Evolutionary conservation across 2,797 vertebrate genomes (phyloP).

Genomic region (Pagetopsis macropterus): DNA sequence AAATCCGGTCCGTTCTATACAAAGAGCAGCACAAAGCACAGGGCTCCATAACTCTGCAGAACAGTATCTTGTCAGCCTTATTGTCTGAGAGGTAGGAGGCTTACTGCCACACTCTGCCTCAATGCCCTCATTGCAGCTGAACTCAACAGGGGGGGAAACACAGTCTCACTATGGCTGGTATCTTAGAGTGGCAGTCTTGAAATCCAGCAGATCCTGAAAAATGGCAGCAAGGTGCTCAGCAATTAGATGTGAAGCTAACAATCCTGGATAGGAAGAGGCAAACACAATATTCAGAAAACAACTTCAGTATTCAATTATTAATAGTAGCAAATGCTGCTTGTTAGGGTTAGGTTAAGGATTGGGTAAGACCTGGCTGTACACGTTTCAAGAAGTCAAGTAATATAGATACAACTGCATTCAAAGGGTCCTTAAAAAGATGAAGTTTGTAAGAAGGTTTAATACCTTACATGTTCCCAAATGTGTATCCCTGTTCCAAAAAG

Average conservation of each 20-base stretch:
- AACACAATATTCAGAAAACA: conserved; percentile 3
- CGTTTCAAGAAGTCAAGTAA: too few relatives aligned
- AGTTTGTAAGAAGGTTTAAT: too few relatives aligned
- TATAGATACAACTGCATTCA: too few relatives aligned
- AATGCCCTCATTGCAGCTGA: conserved; percentile 1
- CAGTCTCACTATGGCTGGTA: neutral
- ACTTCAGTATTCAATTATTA: neutral
- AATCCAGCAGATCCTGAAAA: conserved; percentile 11
- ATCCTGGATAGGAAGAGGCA: neutral
- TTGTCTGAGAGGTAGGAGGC: conserved; percentile 6
- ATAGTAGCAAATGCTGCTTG: neutral
- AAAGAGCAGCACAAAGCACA: neutral
- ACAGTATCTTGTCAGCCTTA: neutral
- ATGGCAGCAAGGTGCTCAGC: neutral
- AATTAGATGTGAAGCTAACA: neutral
- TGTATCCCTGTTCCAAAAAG: neutral
- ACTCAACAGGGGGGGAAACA: neutral
- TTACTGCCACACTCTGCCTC: conserved; percentile 6
- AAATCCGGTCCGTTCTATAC: neutral
- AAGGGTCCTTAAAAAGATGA: too few relatives aligned
- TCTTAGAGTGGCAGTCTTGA: neutral
- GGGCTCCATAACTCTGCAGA: neutral
- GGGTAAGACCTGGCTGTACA: too few relatives aligned
- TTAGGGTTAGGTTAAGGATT: neutral
- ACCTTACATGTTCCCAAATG: neutral